Evolutionary conservation across 2,888 invertebrate species (phyloP).

Genomic region (Epiblema foenella): DNA sequence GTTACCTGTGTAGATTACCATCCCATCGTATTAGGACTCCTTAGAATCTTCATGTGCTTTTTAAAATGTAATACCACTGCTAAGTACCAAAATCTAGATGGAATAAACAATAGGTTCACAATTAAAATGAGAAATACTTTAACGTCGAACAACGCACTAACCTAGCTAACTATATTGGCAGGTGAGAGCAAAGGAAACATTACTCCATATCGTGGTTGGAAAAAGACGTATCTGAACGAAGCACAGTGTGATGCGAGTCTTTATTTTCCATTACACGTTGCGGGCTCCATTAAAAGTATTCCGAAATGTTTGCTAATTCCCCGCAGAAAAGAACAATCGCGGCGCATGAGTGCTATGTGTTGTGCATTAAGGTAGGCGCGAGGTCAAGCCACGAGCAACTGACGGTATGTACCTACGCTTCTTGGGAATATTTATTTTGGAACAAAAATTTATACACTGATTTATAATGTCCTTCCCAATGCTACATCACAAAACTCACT

Average conservation of each 20-base stretch:
- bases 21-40: no score
- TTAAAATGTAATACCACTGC: no score
- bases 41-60: no score
- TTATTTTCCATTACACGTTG: conserved; percentile 58
- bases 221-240: background rate
- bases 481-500: no score
- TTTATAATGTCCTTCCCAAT: background rate
- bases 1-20: no score
- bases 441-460: background rate
- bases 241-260: background rate
- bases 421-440: background rate
- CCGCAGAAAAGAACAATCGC: conserved; percentile 76
- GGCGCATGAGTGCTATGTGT: conserved; percentile 72
- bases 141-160: background rate
- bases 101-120: background rate
- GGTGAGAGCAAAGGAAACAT: background rate
- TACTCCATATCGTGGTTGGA: no score
- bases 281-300: conserved; percentile 77
- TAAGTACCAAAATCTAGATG: no score
- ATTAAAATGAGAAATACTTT: background rate
- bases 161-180: background rate
- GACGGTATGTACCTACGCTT: background rate
- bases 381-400: conserved; percentile 48
- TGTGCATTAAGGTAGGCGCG: conserved; percentile 64
- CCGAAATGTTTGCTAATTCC: conserved; percentile 79